phyloP scores from a whole-genome alignment of 2,797 vertebrate species.

The Ctenosaura bakeri region DNA sequence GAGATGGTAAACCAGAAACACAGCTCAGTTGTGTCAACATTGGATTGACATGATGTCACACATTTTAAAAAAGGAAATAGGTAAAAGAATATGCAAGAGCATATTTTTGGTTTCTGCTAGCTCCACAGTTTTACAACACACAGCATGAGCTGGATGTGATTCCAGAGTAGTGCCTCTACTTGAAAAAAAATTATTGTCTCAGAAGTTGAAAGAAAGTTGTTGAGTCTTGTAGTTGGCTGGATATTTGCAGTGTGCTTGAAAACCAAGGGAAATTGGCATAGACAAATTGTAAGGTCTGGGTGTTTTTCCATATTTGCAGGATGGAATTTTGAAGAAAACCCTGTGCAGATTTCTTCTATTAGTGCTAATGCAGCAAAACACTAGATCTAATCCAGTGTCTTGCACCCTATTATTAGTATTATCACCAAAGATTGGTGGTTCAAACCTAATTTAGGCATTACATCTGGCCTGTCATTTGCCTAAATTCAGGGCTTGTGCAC shows the following conservation, averaged over 20 bases:
- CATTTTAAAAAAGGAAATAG: background rate
- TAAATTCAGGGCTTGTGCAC: background rate
- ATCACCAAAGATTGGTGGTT: background rate
- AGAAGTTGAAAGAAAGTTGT: background rate
- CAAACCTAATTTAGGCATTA: background rate
- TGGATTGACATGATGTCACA: background rate
- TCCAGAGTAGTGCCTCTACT: background rate
- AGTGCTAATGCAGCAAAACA: background rate
- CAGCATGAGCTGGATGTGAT: background rate
- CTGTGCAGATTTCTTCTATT: background rate
- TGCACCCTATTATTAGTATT: background rate
- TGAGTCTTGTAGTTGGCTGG: background rate
- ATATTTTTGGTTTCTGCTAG: background rate
- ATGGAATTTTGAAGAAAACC: constrained; percentile 7
- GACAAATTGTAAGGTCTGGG: background rate
- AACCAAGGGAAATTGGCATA: background rate
- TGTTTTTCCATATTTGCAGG: background rate
- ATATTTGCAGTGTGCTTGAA: background rate
- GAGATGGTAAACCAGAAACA: background rate
- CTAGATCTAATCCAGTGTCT: background rate
- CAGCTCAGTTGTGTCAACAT: background rate
- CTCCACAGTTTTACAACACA: background rate
- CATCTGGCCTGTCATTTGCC: background rate
- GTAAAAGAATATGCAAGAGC: background rate
- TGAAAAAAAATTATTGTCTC: background rate